Conservation (phyloP, 2,888 invertebrate species). For the Hartigia nigra region DNA sequence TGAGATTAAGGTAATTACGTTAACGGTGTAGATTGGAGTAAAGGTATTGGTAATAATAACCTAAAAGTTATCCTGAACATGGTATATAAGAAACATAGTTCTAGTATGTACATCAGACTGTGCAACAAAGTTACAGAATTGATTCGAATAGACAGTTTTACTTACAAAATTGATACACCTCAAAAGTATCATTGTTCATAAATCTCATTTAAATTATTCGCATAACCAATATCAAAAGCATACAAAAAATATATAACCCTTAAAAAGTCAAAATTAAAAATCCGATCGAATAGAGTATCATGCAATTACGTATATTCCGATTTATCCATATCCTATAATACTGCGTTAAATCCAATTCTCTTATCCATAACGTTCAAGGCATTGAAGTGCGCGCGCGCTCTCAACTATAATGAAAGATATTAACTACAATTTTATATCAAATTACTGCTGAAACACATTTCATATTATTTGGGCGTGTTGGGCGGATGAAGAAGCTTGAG, state of each 20-base stretch:
- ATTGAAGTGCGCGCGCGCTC: constrained; percentile 21
- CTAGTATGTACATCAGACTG: not conserved
- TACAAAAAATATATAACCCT: not conserved
- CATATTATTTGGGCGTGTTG: constrained; percentile 63
- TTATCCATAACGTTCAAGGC: not conserved
- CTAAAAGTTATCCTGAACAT: not conserved
- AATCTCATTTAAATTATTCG: not conserved
- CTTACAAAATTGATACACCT: not conserved
- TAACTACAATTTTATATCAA: constrained; percentile 67
- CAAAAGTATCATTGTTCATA: not conserved
- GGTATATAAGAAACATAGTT: not conserved
- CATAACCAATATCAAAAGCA: not conserved
- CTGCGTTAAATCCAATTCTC: not conserved
- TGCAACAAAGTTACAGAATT: not conserved
- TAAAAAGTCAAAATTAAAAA: not conserved
- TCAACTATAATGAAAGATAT: constrained; percentile 64
- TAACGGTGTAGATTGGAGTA: not conserved
- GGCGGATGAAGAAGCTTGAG: not conserved
- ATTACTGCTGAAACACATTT: constrained; percentile 65
- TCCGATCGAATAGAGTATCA: not conserved
- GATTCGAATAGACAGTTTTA: not conserved
- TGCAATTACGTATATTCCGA: not conserved
- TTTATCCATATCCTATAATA: not conserved
- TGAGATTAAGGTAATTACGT: not conserved
- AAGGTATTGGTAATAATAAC: not conserved